Percentiles rank a stretch among this genome's conserved stretches.
Conservation (phyloP, 1,140 invertebrate genomes). For the Aphelinus certus region DNA sequence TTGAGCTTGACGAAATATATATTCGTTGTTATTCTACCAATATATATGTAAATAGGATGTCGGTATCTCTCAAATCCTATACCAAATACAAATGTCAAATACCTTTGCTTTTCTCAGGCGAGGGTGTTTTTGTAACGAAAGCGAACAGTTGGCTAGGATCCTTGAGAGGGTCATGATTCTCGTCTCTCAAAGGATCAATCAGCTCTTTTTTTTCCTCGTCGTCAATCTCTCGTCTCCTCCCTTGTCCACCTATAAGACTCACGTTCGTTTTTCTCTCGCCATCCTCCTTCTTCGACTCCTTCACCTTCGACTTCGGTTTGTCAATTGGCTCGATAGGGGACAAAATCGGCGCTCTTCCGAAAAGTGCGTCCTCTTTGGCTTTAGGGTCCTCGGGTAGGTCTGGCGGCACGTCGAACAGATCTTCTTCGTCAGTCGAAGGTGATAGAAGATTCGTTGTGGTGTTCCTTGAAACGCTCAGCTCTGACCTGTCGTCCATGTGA, state of each 20-base stretch:
- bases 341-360: slow-evolving; percentile 59
- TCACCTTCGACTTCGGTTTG: slow-evolving; percentile 4
- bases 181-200: slow-evolving; percentile 56
- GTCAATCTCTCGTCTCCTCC: slow-evolving; percentile 1
- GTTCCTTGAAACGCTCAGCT: slow-evolving; percentile 58
- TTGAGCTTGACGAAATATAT: no score
- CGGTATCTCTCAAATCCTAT: no score
- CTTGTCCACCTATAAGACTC: slow-evolving; percentile 11
- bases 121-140: slow-evolving; percentile 63
- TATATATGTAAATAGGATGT: no score
- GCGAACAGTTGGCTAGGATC: slow-evolving; percentile 62
- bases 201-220: slow-evolving; percentile 23
- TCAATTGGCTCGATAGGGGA: slow-evolving; percentile 50
- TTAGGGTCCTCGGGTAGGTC: slow-evolving; percentile 61
- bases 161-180: slow-evolving; percentile 57
- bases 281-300: slow-evolving; percentile 9
- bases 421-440: slow-evolving; percentile 68
- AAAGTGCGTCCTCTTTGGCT: slow-evolving; percentile 59
- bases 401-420: slow-evolving; percentile 65
- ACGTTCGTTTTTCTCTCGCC: slow-evolving; percentile 18
- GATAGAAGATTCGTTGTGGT: slow-evolving; percentile 55
- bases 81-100: slow-evolving; percentile 7
- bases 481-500: slow-evolving; percentile 54
- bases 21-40: no score
- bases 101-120: slow-evolving; percentile 57